Evolutionary conservation across 2,113 vertebrate species (phyloP), one percentile per base, ranked within the genome.

Genomic region (Scomber scombrus): DNA sequence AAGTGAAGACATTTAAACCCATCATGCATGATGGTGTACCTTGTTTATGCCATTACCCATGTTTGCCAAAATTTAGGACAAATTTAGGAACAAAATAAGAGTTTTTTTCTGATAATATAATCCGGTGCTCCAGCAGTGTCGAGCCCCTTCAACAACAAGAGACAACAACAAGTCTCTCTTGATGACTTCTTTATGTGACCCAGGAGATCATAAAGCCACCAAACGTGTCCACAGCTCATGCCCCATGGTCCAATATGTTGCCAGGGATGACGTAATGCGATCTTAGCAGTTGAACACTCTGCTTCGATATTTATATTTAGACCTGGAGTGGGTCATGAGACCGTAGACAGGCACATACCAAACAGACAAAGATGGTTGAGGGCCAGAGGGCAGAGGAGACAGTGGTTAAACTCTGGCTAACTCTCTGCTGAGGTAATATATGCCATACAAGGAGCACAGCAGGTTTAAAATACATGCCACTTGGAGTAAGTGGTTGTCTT

Each of bases 1-100:
- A 40, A 40, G 34, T 51, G 3, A 6, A 19, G 31, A 57, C 16
- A 23, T 31, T 18, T 34, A 14, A 43, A 55, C 23, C n/a, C 5
- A 18, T 1, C 8, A 11, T 9, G 4, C 9, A 8, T 19, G 0
- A 70, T 51, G 43, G 74, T 19, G 31, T 81, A 94, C 92, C 94
- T 93, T 94, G 84, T 87, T 94, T 12, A 94, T 93, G 69, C 93
- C 93, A 2, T 94, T 94, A 10, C 94, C 93, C 93, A 94, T 94
- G 34, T 79, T 72, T 12, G 58, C 31, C 3, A 23, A 47, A 40
- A 3, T 45, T 54, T 7, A 43, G 16, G 8, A 55, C 43, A 56
- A 56, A 19, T 81, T 43, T 26, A 31, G 23, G 29, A 15, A 45
- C 29, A 31, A 16, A 18, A 68, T 62, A 29, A 43, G 12, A 19